A percentile compares a stretch with the other conserved stretches of the same genome.
These are phyloP conservation scores for Sylvicapra grimmia DNA, from an alignment of 2,113 vertebrate species.

Conservation along the genomic window DNA sequence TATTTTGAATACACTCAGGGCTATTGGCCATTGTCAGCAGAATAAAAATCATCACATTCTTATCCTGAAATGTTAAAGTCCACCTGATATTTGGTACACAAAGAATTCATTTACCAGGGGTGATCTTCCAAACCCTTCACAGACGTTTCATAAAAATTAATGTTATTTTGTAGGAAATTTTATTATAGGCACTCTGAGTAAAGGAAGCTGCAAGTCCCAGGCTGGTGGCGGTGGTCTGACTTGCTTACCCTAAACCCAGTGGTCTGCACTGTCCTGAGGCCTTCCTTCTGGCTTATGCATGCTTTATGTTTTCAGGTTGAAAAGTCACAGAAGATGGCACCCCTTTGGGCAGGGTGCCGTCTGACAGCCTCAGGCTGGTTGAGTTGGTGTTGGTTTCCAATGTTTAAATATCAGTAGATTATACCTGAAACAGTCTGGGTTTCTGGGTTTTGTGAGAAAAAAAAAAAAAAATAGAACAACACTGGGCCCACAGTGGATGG, in stretches of 20 bases:
- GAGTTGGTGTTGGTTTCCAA: neutral
- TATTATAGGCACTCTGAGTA: neutral
- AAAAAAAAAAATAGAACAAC: neutral
- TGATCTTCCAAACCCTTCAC: conserved; percentile 55
- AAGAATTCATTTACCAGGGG: conserved; percentile 59
- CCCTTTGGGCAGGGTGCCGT: neutral
- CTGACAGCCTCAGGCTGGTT: neutral
- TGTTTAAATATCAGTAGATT: neutral
- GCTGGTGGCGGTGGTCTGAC: neutral
- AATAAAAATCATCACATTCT: conserved; percentile 67
- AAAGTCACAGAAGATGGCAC: neutral
- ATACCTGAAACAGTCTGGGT: neutral
- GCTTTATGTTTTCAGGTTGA: conserved; percentile 62
- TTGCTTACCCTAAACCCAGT: neutral
- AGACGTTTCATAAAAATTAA: conserved; percentile 60
- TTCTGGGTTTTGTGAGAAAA: neutral
- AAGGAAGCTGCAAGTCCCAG: neutral
- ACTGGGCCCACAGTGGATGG: fast-evolving
- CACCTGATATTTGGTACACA: conserved; percentile 67
- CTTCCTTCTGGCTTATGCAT: neutral
- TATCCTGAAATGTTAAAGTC: conserved; percentile 65
- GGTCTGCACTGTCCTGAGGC: neutral
- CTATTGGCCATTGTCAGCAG: conserved; percentile 47
- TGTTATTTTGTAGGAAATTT: conserved; percentile 33
- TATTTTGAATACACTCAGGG: conserved; percentile 60